These are phyloP conservation scores for Gymnocypris eckloni DNA, from an alignment of 2,797 vertebrate genomes.

Conservation along the genomic window DNA sequence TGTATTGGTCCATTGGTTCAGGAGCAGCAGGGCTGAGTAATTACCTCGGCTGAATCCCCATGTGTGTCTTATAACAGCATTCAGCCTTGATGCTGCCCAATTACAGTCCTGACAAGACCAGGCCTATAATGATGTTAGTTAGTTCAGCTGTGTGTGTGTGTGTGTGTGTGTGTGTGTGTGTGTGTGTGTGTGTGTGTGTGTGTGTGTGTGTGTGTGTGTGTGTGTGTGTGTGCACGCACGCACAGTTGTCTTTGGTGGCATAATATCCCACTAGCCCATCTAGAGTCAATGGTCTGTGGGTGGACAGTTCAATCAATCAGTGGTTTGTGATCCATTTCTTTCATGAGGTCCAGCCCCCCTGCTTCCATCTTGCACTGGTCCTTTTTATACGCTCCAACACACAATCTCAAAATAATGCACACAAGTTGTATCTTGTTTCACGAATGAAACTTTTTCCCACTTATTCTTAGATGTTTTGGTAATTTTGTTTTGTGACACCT, in stretches of 20 bases:
- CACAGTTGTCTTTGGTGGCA: not conserved
- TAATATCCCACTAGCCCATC: not conserved
- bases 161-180: not conserved
- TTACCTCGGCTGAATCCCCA: slow-evolving; percentile 16
- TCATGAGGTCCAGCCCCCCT: not conserved
- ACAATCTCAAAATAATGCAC: slow-evolving; percentile 8
- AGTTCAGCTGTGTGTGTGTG: not conserved
- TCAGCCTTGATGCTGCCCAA: slow-evolving; percentile 33
- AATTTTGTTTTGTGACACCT: not conserved
- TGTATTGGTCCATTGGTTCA: not conserved
- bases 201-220: not conserved
- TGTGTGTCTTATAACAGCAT: slow-evolving; percentile 4
- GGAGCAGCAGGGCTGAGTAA: slow-evolving; percentile 17
- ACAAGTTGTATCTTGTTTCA: not conserved
- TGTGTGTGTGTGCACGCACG: not conserved
- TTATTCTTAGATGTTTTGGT: not conserved
- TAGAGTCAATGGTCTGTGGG: slow-evolving; percentile 6
- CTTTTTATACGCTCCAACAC: not conserved
- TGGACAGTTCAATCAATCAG: slow-evolving; percentile 17
- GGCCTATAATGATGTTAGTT: slow-evolving; percentile 42
- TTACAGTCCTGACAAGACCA: slow-evolving; percentile 32
- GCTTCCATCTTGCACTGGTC: not conserved
- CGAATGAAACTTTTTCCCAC: not conserved
- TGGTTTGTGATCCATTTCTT: slow-evolving; percentile 28
- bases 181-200: not conserved